Percentiles rank a stretch among this genome's conserved stretches.
phyloP scores from a whole-genome alignment of 2,888 invertebrate genomes.

The Pristionchus maxplancki region DNA sequence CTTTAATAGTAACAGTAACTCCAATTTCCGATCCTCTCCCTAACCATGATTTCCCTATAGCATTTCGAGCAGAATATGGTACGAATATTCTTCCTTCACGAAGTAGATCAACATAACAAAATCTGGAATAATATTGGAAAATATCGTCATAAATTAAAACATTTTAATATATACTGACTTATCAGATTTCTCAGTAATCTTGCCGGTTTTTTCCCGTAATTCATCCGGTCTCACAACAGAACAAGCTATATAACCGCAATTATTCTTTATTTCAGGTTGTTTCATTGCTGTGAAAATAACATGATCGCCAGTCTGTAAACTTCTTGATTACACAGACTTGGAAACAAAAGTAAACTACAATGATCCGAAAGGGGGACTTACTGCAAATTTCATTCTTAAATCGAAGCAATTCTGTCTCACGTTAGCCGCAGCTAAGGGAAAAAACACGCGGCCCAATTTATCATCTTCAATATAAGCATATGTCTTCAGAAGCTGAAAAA shows the following conservation, averaged over 20 bases:
- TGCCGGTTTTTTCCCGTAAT: constrained; percentile 57
- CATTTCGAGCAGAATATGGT: constrained; percentile 66
- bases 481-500: constrained; percentile 55
- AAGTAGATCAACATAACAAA: constrained; percentile 62
- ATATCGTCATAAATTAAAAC: not conserved
- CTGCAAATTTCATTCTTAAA: constrained; percentile 62
- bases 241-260: constrained; percentile 57
- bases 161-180: constrained; percentile 57
- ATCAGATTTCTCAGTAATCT: constrained; percentile 60
- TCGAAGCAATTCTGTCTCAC: constrained; percentile 58
- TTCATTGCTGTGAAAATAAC: constrained; percentile 65
- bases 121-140: constrained; percentile 57
- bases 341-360: not conserved
- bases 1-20: constrained; percentile 44
- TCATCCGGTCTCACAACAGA: constrained; percentile 59
- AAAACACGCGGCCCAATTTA: constrained; percentile 61
- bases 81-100: constrained; percentile 66
- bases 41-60: constrained; percentile 59
- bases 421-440: constrained; percentile 60
- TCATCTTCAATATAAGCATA: constrained; percentile 62
- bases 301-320: constrained; percentile 62
- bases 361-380: constrained; percentile 39
- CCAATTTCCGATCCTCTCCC: constrained; percentile 63
- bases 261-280: constrained; percentile 54
- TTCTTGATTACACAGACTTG: not conserved